A percentile compares a stretch with the other conserved stretches of the same genome.
Conservation (phyloP, 2,797 vertebrate genomes). For the Poecile montanus region DNA sequence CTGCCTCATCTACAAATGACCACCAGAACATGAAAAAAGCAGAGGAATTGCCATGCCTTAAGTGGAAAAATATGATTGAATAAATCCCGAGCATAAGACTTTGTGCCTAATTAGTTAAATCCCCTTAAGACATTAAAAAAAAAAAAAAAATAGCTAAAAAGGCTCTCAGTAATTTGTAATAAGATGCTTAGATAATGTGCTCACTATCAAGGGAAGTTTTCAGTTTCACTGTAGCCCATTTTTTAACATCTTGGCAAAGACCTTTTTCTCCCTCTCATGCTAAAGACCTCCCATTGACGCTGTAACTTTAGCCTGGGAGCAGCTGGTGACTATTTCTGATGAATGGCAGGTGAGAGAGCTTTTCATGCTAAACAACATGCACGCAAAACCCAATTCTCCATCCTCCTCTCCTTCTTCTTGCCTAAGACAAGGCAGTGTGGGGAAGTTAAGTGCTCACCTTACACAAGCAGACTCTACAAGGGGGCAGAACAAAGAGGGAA, state of each 20-base stretch:
- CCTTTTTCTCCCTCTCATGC: slow-evolving; percentile 10
- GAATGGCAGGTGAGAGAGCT: slow-evolving; percentile 56
- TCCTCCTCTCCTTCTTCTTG: background rate
- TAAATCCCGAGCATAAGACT: slow-evolving; percentile 57
- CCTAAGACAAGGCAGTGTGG: background rate
- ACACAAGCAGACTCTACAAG: background rate
- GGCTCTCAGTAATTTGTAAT: slow-evolving; percentile 61
- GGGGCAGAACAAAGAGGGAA: background rate
- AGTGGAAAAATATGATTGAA: slow-evolving; percentile 51
- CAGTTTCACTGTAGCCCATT: slow-evolving; percentile 57
- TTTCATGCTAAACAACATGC: background rate
- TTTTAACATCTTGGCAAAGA: slow-evolving; percentile 38
- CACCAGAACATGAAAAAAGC: background rate
- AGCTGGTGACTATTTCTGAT: slow-evolving; percentile 63
- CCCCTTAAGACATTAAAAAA: slow-evolving; percentile 20
- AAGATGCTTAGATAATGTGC: slow-evolving; percentile 60
- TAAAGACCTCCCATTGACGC: slow-evolving; percentile 59
- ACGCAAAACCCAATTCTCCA: background rate
- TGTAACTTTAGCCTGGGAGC: slow-evolving; percentile 49
- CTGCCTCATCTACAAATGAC: slow-evolving; percentile 20
- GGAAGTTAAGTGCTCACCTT: background rate
- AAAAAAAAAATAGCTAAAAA: slow-evolving; percentile 45
- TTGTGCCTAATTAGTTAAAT: slow-evolving; percentile 71
- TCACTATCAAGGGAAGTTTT: slow-evolving; percentile 66
- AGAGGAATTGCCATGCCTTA: background rate